Conservation (phyloP, 2,797 vertebrate genomes). For the Chelidonichthys spinosus region DNA sequence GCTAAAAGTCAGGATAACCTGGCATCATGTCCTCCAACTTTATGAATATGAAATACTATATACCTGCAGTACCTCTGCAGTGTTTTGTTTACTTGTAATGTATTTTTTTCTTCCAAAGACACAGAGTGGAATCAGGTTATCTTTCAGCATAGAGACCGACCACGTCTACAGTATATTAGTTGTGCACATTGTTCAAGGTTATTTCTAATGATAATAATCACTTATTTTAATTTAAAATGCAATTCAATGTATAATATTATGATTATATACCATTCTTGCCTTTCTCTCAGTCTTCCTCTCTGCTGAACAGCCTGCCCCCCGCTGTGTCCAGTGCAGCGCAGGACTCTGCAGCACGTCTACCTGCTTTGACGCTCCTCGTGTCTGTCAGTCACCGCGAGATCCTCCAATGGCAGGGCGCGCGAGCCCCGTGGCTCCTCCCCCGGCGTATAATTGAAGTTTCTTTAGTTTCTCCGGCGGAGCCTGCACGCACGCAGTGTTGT, state of each 20-base stretch:
- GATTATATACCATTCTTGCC: background rate
- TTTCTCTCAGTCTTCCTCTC: background rate
- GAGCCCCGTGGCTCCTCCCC: slow-evolving; percentile 78
- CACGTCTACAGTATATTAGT: background rate
- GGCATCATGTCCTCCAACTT: background rate
- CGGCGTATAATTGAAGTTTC: slow-evolving; percentile 85
- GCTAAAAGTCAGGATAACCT: background rate
- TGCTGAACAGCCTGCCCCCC: slow-evolving; percentile 4
- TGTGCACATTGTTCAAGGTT: background rate
- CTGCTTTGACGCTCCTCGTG: slow-evolving; percentile 71
- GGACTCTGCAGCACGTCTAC: slow-evolving; percentile 65
- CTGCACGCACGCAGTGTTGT: slow-evolving; percentile 77
- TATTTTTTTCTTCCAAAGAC: background rate
- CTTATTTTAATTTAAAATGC: background rate
- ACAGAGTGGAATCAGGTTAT: background rate
- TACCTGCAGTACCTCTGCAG: background rate
- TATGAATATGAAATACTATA: background rate
- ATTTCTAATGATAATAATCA: background rate
- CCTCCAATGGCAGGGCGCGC: slow-evolving; percentile 82
- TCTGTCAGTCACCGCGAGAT: slow-evolving; percentile 70
- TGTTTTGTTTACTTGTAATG: background rate
- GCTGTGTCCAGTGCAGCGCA: background rate
- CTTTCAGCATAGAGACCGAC: background rate
- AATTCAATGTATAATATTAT: slow-evolving; percentile 3
- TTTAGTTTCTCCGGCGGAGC: slow-evolving; percentile 83